Evolutionary conservation across 2,113 vertebrate genomes (phyloP).

Genomic region (Aegypius monachus): DNA sequence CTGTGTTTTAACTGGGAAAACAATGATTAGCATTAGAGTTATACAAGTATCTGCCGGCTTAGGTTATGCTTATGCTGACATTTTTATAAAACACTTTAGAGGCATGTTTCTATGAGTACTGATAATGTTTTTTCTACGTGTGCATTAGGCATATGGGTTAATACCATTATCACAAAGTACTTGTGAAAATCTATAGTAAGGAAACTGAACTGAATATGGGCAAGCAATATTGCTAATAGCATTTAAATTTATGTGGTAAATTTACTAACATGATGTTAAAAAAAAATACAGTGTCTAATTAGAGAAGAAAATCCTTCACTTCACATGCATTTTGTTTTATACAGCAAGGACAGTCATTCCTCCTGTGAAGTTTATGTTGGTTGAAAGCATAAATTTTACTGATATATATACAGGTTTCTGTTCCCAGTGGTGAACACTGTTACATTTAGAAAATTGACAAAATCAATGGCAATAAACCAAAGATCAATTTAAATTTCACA

Average conservation of each 20-base stretch:
- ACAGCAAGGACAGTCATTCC: slow-evolving; percentile 39
- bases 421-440: slow-evolving; percentile 58
- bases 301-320: slow-evolving; percentile 57
- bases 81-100: slow-evolving; percentile 27
- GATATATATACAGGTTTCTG: slow-evolving; percentile 42
- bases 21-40: neutral
- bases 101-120: slow-evolving; percentile 40
- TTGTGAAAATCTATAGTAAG: slow-evolving; percentile 15
- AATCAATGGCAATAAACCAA: slow-evolving; percentile 69
- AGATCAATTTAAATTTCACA: slow-evolving; percentile 73
- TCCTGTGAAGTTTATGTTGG: slow-evolving; percentile 67
- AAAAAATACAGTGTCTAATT: slow-evolving; percentile 61
- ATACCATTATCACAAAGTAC: slow-evolving; percentile 44
- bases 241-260: slow-evolving; percentile 73
- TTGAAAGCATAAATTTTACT: slow-evolving; percentile 69
- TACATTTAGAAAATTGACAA: slow-evolving; percentile 67
- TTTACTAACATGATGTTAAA: slow-evolving; percentile 73
- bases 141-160: slow-evolving; percentile 70
- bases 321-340: slow-evolving; percentile 49
- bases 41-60: neutral
- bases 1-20: neutral
- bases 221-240: slow-evolving; percentile 60
- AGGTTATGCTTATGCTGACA: neutral
- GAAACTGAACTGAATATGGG: slow-evolving; percentile 15
- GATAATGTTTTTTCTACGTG: slow-evolving; percentile 39